Evolutionary conservation across 2,113 vertebrate genomes (phyloP).

Genomic region (Uria aalge): DNA sequence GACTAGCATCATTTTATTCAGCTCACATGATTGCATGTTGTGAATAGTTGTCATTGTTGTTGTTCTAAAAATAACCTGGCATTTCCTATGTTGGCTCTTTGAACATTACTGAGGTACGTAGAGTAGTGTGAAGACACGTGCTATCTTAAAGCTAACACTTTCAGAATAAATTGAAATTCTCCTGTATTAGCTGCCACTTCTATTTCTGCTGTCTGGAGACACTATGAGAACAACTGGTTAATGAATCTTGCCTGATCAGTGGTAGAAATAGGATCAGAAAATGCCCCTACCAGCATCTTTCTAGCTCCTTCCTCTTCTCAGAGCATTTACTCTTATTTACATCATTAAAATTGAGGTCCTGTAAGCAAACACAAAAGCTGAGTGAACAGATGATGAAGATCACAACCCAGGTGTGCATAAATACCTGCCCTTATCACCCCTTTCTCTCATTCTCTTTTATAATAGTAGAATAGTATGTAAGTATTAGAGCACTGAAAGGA

Average conservation of each 20-base stretch:
- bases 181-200: background rate
- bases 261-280: background rate
- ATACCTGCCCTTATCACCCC: background rate
- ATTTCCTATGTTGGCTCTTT: constrained; percentile 66
- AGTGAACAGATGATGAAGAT: background rate
- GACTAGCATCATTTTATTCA: constrained; percentile 51
- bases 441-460: background rate
- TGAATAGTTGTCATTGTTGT: constrained; percentile 20
- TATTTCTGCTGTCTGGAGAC: background rate
- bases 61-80: constrained; percentile 68
- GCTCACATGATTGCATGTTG: constrained; percentile 61
- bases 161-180: background rate
- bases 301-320: background rate
- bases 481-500: background rate
- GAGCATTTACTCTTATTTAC: background rate
- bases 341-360: background rate
- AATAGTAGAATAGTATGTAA: background rate
- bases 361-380: background rate
- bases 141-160: constrained; percentile 59
- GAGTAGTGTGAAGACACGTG: constrained; percentile 8
- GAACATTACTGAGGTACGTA: constrained; percentile 33
- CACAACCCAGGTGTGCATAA: background rate
- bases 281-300: background rate
- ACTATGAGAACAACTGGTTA: background rate
- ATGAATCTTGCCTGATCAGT: background rate